phyloP scores from a whole-genome alignment of 2,113 vertebrate species.

The Protobothrops mucrosquamatus region DNA sequence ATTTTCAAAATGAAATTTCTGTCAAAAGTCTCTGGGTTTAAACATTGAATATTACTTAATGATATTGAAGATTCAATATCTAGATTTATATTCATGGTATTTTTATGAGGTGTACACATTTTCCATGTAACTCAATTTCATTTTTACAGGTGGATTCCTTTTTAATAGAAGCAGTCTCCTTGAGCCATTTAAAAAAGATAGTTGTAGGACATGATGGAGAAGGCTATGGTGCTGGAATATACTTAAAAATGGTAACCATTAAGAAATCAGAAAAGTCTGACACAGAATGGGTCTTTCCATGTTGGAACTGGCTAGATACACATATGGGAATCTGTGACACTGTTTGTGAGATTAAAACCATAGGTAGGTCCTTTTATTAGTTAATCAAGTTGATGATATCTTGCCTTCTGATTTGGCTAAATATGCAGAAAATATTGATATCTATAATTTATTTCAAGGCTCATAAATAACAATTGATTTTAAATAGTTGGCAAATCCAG shows the following conservation, averaged over 20 bases:
- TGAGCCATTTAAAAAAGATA: constrained; percentile 56
- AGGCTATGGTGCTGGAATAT: constrained; percentile 51
- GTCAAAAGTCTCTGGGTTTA: background rate
- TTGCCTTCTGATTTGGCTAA: background rate
- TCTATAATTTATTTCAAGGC: background rate
- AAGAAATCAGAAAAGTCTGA: constrained; percentile 48
- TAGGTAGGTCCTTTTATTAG: constrained; percentile 36
- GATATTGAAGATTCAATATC: background rate
- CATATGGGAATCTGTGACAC: constrained; percentile 53
- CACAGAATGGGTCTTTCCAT: constrained; percentile 61
- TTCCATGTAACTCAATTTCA: background rate
- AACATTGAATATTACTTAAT: background rate
- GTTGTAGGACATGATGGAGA: constrained; percentile 60
- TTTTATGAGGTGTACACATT: background rate
- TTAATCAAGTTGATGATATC: background rate
- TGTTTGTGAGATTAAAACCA: constrained; percentile 47
- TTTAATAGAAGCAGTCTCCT: constrained; percentile 57
- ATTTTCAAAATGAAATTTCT: background rate
- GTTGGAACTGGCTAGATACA: constrained; percentile 61
- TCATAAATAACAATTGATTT: background rate
- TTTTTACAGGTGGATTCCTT: constrained; percentile 56
- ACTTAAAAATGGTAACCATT: constrained; percentile 58
- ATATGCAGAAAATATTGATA: background rate
- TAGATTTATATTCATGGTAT: background rate
- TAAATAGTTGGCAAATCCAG: background rate